Evolutionary conservation across 1,140 invertebrate genomes (phyloP).

Genomic region (Zaprionus vittiger): DNA sequence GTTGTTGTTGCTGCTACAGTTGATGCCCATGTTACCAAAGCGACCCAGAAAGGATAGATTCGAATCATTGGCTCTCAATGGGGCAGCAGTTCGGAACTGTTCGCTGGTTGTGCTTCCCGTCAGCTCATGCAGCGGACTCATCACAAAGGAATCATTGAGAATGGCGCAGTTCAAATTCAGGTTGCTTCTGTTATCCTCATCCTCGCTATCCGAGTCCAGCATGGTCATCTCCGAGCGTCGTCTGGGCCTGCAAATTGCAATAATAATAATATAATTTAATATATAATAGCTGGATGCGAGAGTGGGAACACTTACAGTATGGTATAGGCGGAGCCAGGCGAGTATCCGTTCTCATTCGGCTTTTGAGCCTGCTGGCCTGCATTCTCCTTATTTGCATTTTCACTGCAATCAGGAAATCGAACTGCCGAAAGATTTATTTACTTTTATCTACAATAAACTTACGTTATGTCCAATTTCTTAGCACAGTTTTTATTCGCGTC

Average conservation of each 20-base stretch:
- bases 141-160: conserved; percentile 79
- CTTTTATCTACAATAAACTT: background rate
- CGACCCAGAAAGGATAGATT: conserved; percentile 68
- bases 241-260: conserved; percentile 58
- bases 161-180: conserved; percentile 81
- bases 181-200: conserved; percentile 62
- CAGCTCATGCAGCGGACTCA: conserved; percentile 69
- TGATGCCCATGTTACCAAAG: conserved; percentile 72
- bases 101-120: conserved; percentile 41
- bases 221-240: conserved; percentile 65
- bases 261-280: background rate
- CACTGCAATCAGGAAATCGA: background rate
- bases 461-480: conserved; percentile 12
- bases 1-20: conserved; percentile 50
- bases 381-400: conserved; percentile 49
- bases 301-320: conserved; percentile 35
- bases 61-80: conserved; percentile 41
- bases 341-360: conserved; percentile 2
- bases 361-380: conserved; percentile 7
- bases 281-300: too few relatives aligned
- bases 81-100: conserved; percentile 1
- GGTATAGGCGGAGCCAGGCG: background rate
- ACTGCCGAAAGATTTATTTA: background rate
- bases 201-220: conserved; percentile 77
- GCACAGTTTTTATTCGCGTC: conserved; percentile 7